These are phyloP conservation scores for Crossaster papposus DNA, from an alignment of 53 echinoderm and acorn worm species.

Conservation along the genomic window DNA sequence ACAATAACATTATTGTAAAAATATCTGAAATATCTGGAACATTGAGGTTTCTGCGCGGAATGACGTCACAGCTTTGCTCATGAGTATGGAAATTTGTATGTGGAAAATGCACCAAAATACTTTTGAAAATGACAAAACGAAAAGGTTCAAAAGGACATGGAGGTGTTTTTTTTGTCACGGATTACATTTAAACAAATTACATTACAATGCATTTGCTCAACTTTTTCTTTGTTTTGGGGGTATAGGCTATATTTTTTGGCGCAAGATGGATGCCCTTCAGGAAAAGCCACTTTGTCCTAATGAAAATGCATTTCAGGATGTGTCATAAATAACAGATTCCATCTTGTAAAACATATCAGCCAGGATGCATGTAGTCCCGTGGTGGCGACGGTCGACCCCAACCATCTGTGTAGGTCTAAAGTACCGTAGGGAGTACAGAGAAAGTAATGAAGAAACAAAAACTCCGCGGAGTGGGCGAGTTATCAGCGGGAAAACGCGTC, in stretches of 20 bases:
- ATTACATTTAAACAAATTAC: not conserved
- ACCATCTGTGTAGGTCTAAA: not conserved
- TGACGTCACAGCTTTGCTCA: too few species aligned
- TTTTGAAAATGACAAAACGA: too few species aligned
- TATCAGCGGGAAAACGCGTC: not conserved
- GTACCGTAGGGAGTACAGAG: not conserved
- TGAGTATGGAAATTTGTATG: too few species aligned
- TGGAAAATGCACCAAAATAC: too few species aligned
- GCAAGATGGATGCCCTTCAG: not conserved
- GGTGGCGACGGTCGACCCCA: not conserved
- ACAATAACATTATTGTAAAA: too few species aligned
- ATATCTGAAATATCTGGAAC: too few species aligned
- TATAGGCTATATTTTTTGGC: not conserved
- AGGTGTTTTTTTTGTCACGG: too few species aligned
- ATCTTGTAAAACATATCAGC: not conserved
- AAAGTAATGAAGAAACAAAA: not conserved
- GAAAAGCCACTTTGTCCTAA: not conserved
- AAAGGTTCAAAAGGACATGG: too few species aligned
- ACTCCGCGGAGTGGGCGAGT: not conserved
- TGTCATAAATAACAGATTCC: not conserved
- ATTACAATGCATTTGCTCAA: not conserved
- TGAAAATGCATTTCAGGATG: not conserved
- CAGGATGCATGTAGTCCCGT: not conserved
- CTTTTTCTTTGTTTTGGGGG: too few species aligned
- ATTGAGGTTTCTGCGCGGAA: too few species aligned